phyloP scores from a whole-genome alignment of 2,797 vertebrate species.

The Enteromius trimaculatus region DNA sequence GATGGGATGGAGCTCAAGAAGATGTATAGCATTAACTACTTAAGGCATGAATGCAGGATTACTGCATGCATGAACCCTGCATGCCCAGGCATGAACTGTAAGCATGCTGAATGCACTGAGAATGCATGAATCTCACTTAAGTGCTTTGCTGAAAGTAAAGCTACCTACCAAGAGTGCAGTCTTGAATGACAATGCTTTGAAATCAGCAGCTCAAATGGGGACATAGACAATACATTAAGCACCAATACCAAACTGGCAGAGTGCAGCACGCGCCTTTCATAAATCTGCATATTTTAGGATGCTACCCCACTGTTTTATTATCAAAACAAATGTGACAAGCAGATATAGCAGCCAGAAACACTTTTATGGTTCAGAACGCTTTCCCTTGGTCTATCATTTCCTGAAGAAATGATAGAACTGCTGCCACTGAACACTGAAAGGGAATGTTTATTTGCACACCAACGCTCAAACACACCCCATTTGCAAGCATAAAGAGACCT shows the following conservation, averaged over 20 bases:
- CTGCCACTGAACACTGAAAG: background rate
- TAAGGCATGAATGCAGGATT: background rate
- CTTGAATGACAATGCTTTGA: no score
- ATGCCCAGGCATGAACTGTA: background rate
- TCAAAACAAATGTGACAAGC: slow-evolving; percentile 4
- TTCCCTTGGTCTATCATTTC: background rate
- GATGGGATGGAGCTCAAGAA: background rate
- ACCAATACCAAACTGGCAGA: no score
- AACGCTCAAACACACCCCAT: background rate
- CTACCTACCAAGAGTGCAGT: no score
- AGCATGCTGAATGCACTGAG: no score
- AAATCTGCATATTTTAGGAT: no score
- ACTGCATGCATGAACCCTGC: no score
- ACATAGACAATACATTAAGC: no score
- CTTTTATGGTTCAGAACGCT: background rate
- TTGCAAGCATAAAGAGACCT: background rate
- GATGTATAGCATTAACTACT: background rate
- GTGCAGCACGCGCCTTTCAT: no score
- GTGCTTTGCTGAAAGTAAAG: no score
- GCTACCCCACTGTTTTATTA: no score
- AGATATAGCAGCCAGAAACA: slow-evolving; percentile 23
- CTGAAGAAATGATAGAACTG: background rate
- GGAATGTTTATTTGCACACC: background rate
- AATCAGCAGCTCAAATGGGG: no score
- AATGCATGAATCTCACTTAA: no score